These are phyloP conservation scores for Oncopeltus fasciatus DNA, from an alignment of 1,140 invertebrate genomes.

Conservation along the genomic window DNA sequence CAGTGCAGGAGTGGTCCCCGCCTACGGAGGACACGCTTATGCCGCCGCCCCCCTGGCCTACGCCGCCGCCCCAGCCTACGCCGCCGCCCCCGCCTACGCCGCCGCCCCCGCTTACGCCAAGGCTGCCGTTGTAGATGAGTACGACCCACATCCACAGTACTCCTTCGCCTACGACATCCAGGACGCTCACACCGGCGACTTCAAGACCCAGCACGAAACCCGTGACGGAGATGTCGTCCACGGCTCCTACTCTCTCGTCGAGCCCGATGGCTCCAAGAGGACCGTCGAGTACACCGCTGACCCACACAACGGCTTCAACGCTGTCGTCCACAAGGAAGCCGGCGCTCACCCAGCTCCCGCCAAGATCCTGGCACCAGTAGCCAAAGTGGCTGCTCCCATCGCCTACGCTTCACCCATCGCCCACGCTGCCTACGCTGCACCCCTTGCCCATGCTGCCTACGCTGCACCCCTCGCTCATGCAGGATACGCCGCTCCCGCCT, in stretches of 20 bases:
- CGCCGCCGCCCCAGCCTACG: background rate
- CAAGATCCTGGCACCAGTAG: too few relatives aligned
- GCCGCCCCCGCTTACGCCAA: background rate
- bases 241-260: slow-evolving; percentile 1
- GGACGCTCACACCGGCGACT: slow-evolving; percentile 3
- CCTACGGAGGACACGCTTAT: background rate
- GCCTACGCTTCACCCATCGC: background rate
- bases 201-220: slow-evolving; percentile 1
- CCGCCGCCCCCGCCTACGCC: background rate
- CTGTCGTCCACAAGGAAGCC: slow-evolving; percentile 3
- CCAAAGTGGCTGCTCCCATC: background rate
- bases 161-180: slow-evolving; percentile 5
- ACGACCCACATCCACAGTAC: slow-evolving; percentile 6
- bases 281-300: slow-evolving; percentile 5
- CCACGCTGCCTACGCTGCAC: background rate
- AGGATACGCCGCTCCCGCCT: background rate
- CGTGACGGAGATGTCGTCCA: slow-evolving; percentile 3
- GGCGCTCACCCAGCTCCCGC: background rate
- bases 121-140: background rate
- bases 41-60: background rate
- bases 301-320: slow-evolving; percentile 8
- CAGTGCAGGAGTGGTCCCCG: background rate
- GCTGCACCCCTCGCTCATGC: background rate
- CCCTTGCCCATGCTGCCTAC: background rate
- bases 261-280: slow-evolving; percentile 6